phyloP scores from a whole-genome alignment of 2,888 invertebrate species.

The Uloborus plumipes region DNA sequence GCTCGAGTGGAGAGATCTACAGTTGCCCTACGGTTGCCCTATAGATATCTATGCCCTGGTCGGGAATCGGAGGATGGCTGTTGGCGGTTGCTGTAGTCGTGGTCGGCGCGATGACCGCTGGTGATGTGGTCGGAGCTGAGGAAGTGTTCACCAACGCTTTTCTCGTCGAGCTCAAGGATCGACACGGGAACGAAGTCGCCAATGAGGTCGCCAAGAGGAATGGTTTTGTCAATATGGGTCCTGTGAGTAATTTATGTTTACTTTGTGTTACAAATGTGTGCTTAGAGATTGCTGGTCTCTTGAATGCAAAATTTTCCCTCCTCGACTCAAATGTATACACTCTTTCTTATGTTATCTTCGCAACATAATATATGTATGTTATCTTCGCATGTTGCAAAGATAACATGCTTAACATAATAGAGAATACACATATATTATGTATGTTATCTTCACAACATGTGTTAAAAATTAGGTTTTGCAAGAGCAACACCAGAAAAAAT shows the following conservation, averaged over 20 bases:
- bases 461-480: not conserved
- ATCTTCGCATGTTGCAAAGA: too few relatives aligned
- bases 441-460: not conserved
- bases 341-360: too few relatives aligned
- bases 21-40: not conserved
- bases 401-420: too few relatives aligned
- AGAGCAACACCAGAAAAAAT: not conserved
- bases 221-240: constrained; percentile 93
- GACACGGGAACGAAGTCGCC: constrained; percentile 83
- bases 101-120: constrained; percentile 26
- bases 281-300: not conserved
- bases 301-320: not conserved
- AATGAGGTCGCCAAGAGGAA: constrained; percentile 86
- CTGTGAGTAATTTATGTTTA: constrained; percentile 79
- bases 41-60: constrained; percentile 11
- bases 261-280: not conserved
- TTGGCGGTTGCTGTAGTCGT: constrained; percentile 24
- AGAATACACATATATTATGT: too few relatives aligned
- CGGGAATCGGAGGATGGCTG: constrained; percentile 28
- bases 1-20: not conserved
- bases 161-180: constrained; percentile 87
- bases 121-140: constrained; percentile 16
- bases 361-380: too few relatives aligned
- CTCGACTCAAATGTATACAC: too few relatives aligned
- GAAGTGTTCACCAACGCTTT: constrained; percentile 96